These are phyloP conservation scores for Macroramphosus scolopax DNA, from an alignment of 2,797 vertebrate genomes.

Conservation along the genomic window DNA sequence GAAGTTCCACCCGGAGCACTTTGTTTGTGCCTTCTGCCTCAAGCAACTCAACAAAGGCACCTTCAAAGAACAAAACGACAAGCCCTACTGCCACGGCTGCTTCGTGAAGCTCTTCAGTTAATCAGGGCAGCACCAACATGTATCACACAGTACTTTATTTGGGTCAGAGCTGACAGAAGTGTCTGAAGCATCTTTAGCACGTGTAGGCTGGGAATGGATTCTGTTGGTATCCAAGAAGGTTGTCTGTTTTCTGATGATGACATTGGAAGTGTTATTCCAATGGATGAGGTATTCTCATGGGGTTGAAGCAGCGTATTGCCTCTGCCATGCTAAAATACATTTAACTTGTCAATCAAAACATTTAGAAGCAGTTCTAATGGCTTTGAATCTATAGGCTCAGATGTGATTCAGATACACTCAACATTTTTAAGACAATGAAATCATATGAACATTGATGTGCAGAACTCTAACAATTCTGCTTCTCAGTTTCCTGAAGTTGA, in stretches of 20 bases:
- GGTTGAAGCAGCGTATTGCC: conserved; percentile 23
- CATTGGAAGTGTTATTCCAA: conserved; percentile 41
- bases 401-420: too few species aligned
- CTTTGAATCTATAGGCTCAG: neutral
- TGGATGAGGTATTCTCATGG: conserved; percentile 49
- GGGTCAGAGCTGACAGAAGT: conserved; percentile 9
- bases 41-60: conserved; percentile 99
- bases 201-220: conserved; percentile 17
- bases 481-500: too few species aligned
- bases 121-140: conserved; percentile 29
- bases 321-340: conserved; percentile 21
- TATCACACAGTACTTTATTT: neutral
- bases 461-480: too few species aligned
- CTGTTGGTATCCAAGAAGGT: conserved; percentile 35
- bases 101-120: conserved; percentile 98
- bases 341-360: conserved; percentile 15
- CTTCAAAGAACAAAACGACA: conserved; percentile 99
- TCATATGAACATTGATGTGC: too few species aligned
- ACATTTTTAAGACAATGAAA: conserved; percentile 7
- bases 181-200: conserved; percentile 25
- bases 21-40: conserved; percentile 98
- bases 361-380: neutral
- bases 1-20: conserved; percentile 99
- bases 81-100: conserved; percentile 98
- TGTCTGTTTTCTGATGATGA: conserved; percentile 29